These are phyloP conservation scores for Drosophila fulvimacula DNA, from an alignment of 2,888 invertebrate species.

Conservation along the genomic window DNA sequence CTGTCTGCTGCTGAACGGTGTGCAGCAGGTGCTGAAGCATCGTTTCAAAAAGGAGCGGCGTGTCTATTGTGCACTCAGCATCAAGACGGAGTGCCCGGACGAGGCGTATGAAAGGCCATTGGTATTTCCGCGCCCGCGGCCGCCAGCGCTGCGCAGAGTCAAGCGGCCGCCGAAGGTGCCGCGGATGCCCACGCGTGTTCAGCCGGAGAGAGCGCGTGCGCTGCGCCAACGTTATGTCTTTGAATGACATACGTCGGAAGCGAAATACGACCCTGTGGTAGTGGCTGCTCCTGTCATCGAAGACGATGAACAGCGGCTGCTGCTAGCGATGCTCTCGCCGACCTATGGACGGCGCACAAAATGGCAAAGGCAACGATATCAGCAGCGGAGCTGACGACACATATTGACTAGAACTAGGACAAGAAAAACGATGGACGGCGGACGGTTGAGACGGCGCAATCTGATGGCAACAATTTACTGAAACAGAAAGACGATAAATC, in stretches of 20 bases:
- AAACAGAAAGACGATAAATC: background rate
- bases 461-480: constrained; percentile 17
- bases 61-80: constrained; percentile 56
- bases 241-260: constrained; percentile 70
- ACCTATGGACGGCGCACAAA: background rate
- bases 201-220: constrained; percentile 76
- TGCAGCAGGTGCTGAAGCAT: constrained; percentile 74
- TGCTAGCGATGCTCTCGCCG: constrained; percentile 47
- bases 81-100: constrained; percentile 53
- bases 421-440: constrained; percentile 6
- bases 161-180: constrained; percentile 40
- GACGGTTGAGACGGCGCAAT: constrained; percentile 15
- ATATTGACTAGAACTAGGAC: constrained; percentile 8
- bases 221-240: constrained; percentile 77
- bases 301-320: constrained; percentile 22
- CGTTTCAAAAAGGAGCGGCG: constrained; percentile 77
- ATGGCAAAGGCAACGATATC: background rate
- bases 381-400: constrained; percentile 39
- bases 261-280: background rate
- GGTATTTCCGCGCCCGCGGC: constrained; percentile 58
- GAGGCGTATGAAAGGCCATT: constrained; percentile 37
- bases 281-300: constrained; percentile 6
- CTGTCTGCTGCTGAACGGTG: constrained; percentile 64
- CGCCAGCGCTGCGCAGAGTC: constrained; percentile 10
- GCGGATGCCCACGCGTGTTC: constrained; percentile 57